Evolutionary conservation across 2,888 invertebrate species (phyloP), one percentile per base, ranked within the genome.

Genomic region (Ennomos erosarius): DNA sequence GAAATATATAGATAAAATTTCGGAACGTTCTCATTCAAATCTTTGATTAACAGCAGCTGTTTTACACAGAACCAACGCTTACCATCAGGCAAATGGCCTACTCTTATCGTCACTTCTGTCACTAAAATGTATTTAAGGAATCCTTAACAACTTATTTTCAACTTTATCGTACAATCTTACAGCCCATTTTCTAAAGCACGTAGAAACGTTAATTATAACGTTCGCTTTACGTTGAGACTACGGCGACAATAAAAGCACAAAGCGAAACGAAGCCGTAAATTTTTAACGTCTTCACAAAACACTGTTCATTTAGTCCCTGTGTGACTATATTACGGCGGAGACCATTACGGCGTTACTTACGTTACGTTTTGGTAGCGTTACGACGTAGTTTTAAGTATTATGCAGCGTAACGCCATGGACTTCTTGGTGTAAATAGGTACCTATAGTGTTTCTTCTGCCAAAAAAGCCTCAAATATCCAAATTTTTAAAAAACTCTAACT

Each of bases 241-340:
- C 33, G 45, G 16, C 35, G 50, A 44, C 85, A 82, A 79, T 88
- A 87, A 88, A 85, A 86, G 82, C 81, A 81, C 77, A 81, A 85
- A 84, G 85, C 78, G 75, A 75, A 70, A 74, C 70, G 74, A 63
- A 68, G 64, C 75, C 75, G 81, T 90, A 87, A 84, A 88, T 87
- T 85, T 87, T 90, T 89, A 88, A 89, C 79, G 84, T 84, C 84
- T 82, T 87, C 79, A 79, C 81, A 76, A 86, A 87, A 83, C 82
- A 76, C 66, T 73, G 77, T 79, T 81, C 81, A 78, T 81, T 84
- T 80, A 78, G 78, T 78, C 78, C 76, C 81, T 82, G 81, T 82
- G 81, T 71, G 70, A 65, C 59, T 58, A 53, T 43, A 54, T 57
- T 62, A 51, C 35, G 45, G 12, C 47, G 43, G 43, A 33, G 48